These are phyloP conservation scores for Radopholus similis DNA, from an alignment of 1,140 invertebrate species.

Conservation along the genomic window DNA sequence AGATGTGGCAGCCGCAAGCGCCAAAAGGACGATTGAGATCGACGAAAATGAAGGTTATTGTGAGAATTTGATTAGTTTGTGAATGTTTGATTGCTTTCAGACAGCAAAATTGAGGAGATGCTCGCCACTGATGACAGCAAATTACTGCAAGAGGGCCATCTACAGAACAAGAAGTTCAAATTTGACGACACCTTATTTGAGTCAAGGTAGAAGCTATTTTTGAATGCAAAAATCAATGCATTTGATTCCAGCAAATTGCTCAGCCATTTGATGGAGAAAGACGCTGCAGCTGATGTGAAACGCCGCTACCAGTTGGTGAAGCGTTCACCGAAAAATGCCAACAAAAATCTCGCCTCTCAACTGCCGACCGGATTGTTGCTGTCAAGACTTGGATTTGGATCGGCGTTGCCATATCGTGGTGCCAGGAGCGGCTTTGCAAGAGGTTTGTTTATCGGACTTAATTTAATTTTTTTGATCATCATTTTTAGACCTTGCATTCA, in stretches of 20 bases:
- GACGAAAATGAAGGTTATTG: not conserved
- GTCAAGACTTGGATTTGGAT: not conserved
- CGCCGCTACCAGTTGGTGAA: not conserved
- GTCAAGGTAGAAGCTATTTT: not conserved
- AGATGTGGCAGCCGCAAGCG: not conserved
- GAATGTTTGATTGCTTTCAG: not conserved
- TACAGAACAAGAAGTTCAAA: constrained; percentile 6
- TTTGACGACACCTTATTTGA: constrained; percentile 20
- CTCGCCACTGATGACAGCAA: not conserved
- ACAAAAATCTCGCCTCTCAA: not conserved
- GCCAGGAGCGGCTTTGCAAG: constrained; percentile 17
- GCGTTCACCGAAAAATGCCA: constrained; percentile 1
- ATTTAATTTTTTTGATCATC: not conserved
- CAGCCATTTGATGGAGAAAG: no score
- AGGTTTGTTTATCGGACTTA: constrained; percentile 8
- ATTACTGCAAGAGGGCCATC: constrained; percentile 5
- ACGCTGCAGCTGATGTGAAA: not conserved
- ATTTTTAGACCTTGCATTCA: not conserved
- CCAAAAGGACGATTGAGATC: not conserved
- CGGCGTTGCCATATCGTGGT: constrained; percentile 16
- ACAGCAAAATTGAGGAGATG: not conserved
- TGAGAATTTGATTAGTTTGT: not conserved
- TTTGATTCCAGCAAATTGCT: constrained; percentile 8
- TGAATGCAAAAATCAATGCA: not conserved
- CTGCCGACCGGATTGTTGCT: not conserved